Evolutionary conservation across 2,113 vertebrate species (phyloP).

Genomic region (Gulo gulo): DNA sequence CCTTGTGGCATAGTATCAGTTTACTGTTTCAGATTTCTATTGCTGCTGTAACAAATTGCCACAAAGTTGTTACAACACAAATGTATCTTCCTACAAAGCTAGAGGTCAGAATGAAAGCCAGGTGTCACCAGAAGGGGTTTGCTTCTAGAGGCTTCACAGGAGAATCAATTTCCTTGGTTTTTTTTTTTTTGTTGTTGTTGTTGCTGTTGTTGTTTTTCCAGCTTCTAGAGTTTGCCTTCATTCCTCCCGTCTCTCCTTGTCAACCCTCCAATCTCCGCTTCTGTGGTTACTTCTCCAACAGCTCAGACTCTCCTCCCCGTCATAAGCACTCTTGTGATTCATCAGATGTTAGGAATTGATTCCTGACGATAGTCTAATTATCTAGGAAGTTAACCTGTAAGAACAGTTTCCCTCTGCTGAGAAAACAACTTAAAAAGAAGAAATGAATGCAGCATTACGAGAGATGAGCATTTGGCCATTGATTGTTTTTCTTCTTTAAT

Average conservation of each 20-base stretch:
- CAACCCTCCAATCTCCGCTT: not conserved
- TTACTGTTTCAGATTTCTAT: not conserved
- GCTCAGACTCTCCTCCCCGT: not conserved
- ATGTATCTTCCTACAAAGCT: not conserved
- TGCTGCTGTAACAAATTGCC: not conserved
- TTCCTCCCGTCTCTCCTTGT: not conserved
- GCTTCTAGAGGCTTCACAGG: not conserved
- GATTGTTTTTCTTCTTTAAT: not conserved
- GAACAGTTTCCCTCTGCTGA: not conserved
- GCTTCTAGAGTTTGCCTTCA: not conserved
- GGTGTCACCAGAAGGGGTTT: fast-evolving
- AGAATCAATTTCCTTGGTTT: not conserved
- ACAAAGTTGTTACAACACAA: not conserved
- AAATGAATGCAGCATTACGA: not conserved
- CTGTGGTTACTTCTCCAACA: not conserved
- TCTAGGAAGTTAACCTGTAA: not conserved
- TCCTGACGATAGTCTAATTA: not conserved
- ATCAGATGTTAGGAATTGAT: not conserved
- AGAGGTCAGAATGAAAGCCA: not conserved
- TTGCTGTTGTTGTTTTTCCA: not conserved
- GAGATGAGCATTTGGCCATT: not conserved
- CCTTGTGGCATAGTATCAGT: not conserved
- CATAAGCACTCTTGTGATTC: not conserved
- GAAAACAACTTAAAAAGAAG: not conserved
- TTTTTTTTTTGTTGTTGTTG: not conserved